Evolutionary conservation across 1,140 invertebrate species (phyloP), one percentile per base, ranked within the genome.

Genomic region (Muscidifurax raptorellus): DNA sequence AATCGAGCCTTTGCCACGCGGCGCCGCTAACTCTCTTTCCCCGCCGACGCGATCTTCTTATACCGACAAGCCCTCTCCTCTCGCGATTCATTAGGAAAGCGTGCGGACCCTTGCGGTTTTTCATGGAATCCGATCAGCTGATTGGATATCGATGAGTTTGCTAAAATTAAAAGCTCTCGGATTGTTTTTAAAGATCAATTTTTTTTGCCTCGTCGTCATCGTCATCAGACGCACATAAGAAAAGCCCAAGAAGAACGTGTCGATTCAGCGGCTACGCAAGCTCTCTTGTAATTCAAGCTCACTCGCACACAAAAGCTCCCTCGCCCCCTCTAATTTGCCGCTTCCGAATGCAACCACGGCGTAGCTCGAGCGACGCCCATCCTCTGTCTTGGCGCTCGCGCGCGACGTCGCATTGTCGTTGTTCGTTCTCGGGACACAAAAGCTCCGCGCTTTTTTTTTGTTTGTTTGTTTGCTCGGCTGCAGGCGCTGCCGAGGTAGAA

Each of bases 1-100:
- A 92, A 92, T 92, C 91, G 89, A 83, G 66, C 66, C 83, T 88
- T 82, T 79, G 47, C 52, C 15, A 59, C 52, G 52, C 52, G 52
- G 52, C 18, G 52, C 32, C 7, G 36, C 6, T 59, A 59, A 59
- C 52, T 59, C 18, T 59, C 52, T 59, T 59, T 32, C 28, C 64
- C 83, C 64, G 40, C 72, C 30, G 40, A 64, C 71, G 80, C 69
- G 12, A 69, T 77, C 72, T 71, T 22, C 82, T 78, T 78, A 25
- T 52, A 78, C 18, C n/a, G n/a, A n/a, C n/a, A n/a, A n/a, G n/a
- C n/a, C 40, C 74, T 52, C 25, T 15, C 6, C 28, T 32, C 80
- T 5, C 71, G 44, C 59, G 69, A 74, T 75, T 82, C 69, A 82
- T 82, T 82, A 75, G 32, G 52, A 64, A 28, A 0, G 4, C 13